Evolutionary conservation across 2,113 vertebrate species (phyloP).

Genomic region (Piaya cayana): DNA sequence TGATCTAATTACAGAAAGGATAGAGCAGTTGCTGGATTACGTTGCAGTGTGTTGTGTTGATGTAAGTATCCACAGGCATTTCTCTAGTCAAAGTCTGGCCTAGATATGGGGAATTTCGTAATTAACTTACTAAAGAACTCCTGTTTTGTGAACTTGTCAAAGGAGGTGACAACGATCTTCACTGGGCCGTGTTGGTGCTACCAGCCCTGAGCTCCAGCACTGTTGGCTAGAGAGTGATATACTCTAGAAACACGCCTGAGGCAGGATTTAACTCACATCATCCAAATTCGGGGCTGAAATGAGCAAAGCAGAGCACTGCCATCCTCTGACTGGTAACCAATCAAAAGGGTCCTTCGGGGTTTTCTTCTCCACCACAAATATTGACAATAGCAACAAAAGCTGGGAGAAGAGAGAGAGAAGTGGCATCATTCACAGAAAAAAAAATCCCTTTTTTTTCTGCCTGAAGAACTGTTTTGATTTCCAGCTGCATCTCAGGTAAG

Average conservation of each 20-base stretch:
- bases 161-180: not conserved
- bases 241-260: not conserved
- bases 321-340: not conserved
- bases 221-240: not conserved
- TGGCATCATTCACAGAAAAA: not conserved
- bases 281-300: not conserved
- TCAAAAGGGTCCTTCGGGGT: not conserved
- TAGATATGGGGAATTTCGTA: not conserved
- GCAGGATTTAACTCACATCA: not conserved
- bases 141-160: not conserved
- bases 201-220: not conserved
- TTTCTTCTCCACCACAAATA: not conserved
- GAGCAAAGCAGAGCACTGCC: not conserved
- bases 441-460: not conserved
- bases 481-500: constrained; percentile 34
- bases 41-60: not conserved
- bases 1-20: not conserved
- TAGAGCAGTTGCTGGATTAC: not conserved
- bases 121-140: not conserved
- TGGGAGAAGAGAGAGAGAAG: not conserved
- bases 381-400: not conserved
- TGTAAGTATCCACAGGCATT: not conserved
- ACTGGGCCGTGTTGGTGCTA: not conserved
- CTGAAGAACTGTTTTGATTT: constrained; percentile 19
- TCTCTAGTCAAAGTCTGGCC: not conserved